Conservation (phyloP, 2,113 vertebrate genomes). For the Leptosomus discolor region DNA sequence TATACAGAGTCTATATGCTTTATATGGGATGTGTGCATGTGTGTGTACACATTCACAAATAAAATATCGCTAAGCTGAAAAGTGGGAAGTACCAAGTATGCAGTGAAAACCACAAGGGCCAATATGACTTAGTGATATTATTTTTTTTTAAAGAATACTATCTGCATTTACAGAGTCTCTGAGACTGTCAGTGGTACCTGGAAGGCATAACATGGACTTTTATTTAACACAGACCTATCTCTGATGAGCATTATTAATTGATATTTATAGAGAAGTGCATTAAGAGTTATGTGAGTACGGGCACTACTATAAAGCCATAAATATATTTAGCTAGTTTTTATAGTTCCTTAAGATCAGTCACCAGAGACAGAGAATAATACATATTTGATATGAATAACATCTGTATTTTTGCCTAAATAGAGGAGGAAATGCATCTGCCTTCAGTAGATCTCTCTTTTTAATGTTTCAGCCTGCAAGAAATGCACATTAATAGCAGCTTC, state of each 20-base stretch:
- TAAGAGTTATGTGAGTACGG: neutral
- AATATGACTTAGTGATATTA: neutral
- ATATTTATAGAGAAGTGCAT: neutral
- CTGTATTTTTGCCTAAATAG: constrained; percentile 35
- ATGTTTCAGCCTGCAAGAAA: constrained; percentile 59
- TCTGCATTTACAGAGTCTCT: neutral
- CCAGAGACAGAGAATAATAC: neutral
- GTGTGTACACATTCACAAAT: neutral
- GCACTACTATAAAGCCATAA: neutral
- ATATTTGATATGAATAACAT: constrained; percentile 26
- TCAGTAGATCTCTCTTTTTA: constrained; percentile 38
- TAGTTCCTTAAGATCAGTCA: neutral
- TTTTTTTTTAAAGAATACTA: neutral
- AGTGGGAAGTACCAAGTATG: neutral
- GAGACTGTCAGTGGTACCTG: neutral
- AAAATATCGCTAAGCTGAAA: neutral
- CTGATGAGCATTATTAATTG: constrained; percentile 16
- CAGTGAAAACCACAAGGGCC: neutral
- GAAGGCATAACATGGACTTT: neutral
- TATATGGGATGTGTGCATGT: neutral
- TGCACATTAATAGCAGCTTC: constrained; percentile 61
- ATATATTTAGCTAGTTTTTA: constrained; percentile 12
- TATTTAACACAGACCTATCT: constrained; percentile 1
- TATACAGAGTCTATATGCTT: neutral
- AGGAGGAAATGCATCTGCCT: constrained; percentile 47